Percentiles rank a stretch among this genome's conserved stretches.
Evolutionary conservation across 2,888 invertebrate species (phyloP).

Genomic region (Drosophila paramelanica): DNA sequence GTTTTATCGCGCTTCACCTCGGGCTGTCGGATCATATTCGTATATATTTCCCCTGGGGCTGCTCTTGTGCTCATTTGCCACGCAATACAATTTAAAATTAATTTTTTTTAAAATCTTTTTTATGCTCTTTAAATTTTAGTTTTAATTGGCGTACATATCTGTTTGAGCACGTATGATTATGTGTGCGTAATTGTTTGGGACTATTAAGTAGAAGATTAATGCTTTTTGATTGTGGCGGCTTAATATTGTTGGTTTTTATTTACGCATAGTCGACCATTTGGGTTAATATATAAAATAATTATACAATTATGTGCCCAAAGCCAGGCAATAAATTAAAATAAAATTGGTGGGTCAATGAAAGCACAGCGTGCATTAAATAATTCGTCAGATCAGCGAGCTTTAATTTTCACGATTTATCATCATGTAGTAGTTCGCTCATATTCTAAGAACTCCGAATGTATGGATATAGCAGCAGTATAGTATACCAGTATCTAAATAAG

Average conservation of each 20-base stretch:
- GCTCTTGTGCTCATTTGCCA: constrained; percentile 15
- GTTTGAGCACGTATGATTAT: background rate
- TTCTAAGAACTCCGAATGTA: too few species aligned
- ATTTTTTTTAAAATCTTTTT: background rate
- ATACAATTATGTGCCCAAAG: constrained; percentile 35
- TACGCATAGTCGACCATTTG: constrained; percentile 2
- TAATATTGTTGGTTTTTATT: constrained; percentile 43
- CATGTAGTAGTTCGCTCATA: too few species aligned
- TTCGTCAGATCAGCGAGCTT: background rate
- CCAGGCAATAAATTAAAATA: constrained; percentile 26
- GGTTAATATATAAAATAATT: constrained; percentile 41
- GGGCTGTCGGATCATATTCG: constrained; percentile 13
- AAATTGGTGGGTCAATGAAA: constrained; percentile 16
- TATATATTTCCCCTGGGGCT: constrained; percentile 5
- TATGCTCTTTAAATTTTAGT: constrained; percentile 15
- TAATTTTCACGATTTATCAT: background rate
- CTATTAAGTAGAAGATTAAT: constrained; percentile 66
- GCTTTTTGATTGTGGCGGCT: constrained; percentile 51
- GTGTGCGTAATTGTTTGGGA: constrained; percentile 47
- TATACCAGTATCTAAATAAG: too few species aligned
- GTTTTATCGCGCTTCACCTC: constrained; percentile 16
- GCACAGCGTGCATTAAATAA: constrained; percentile 2
- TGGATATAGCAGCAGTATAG: too few species aligned
- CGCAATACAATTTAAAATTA: constrained; percentile 21
- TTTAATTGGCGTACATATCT: constrained; percentile 13